Conservation (phyloP, 1,140 invertebrate species). For the Holotrichia oblita region DNA sequence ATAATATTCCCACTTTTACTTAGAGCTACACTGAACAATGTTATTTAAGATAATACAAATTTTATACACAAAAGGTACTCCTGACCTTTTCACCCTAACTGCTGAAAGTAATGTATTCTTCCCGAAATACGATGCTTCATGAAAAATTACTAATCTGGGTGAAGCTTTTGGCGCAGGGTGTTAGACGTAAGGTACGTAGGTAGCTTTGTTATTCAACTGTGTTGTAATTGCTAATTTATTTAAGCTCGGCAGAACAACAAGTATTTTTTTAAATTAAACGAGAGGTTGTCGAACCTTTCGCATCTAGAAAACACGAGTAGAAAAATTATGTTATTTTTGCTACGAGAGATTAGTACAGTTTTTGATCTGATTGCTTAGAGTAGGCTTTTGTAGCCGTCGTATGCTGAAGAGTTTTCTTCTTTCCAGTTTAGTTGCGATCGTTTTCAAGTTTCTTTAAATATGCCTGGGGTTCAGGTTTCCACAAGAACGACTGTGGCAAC, state of each 20-base stretch:
- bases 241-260: neutral
- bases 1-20: conserved; percentile 1
- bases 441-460: too few species aligned
- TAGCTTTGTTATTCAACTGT: neutral
- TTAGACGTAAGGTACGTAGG: neutral
- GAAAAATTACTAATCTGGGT: neutral
- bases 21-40: neutral
- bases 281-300: neutral
- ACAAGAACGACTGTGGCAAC: too few species aligned
- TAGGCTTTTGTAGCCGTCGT: too few species aligned
- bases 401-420: too few species aligned
- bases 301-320: too few species aligned
- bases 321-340: too few species aligned
- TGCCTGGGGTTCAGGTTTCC: too few species aligned
- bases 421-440: too few species aligned
- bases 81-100: neutral
- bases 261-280: neutral
- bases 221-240: neutral
- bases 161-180: neutral
- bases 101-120: neutral
- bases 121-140: neutral
- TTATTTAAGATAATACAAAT: conserved; percentile 10
- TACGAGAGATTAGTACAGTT: too few species aligned
- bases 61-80: conserved; percentile 1
- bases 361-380: too few species aligned